Conservation (phyloP, 2,888 invertebrate species). For the Dendrolimus pini region DNA sequence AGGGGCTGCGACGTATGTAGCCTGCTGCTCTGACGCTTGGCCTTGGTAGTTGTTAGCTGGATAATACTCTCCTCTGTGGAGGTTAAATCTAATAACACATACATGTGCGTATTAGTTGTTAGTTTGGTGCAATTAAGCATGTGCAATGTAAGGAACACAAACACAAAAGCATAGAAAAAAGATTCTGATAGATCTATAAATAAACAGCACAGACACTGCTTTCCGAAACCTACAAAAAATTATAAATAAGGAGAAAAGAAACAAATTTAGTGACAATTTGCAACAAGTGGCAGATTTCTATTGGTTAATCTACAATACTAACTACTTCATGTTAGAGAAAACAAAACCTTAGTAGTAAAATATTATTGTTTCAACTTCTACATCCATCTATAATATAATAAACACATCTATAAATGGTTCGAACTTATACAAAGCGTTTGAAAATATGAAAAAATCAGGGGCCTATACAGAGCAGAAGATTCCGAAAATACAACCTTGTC, state of each 20-base stretch:
- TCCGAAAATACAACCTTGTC: too few species aligned
- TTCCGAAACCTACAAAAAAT: too few species aligned
- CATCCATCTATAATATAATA: too few species aligned
- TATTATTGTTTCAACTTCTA: too few species aligned
- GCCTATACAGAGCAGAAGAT: too few species aligned
- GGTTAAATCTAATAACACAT: not conserved
- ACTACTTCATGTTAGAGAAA: not conserved
- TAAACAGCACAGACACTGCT: too few species aligned
- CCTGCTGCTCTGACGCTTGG: slow-evolving; percentile 18
- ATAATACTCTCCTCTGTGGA: not conserved
- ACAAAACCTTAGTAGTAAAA: too few species aligned
- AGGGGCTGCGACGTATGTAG: slow-evolving; percentile 1
- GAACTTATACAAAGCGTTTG: too few species aligned
- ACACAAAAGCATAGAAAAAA: not conserved
- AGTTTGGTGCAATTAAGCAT: not conserved
- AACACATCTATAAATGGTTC: too few species aligned
- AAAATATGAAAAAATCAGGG: too few species aligned
- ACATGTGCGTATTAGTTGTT: slow-evolving; percentile 2
- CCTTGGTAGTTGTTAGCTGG: slow-evolving; percentile 12
- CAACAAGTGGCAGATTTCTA: not conserved
- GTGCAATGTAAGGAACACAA: not conserved
- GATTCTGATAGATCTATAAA: not conserved
- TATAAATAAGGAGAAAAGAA: not conserved
- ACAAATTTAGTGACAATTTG: not conserved
- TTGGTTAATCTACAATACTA: not conserved